These are phyloP conservation scores for Distichodus sexfasciatus DNA, from an alignment of 2,797 vertebrate genomes.

Conservation along the genomic window DNA sequence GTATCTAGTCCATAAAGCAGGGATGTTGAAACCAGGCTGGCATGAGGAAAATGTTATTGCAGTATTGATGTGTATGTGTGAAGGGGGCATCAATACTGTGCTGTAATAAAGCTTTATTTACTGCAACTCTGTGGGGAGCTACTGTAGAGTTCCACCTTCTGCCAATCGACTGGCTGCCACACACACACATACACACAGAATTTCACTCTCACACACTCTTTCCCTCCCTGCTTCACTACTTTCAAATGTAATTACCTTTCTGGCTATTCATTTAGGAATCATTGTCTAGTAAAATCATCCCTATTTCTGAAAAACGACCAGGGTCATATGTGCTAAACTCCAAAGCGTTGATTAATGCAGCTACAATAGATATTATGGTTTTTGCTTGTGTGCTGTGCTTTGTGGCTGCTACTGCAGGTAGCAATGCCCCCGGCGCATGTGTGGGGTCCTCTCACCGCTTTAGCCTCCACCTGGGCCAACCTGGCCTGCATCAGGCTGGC, in stretches of 20 bases:
- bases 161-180: constrained; percentile 74
- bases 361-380: constrained; percentile 17
- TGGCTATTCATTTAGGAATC: constrained; percentile 44
- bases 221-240: constrained; percentile 41
- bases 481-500: constrained; percentile 55
- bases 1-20: constrained; percentile 16
- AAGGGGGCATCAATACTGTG: constrained; percentile 67
- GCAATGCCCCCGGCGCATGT: constrained; percentile 52
- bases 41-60: constrained; percentile 72
- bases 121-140: constrained; percentile 71
- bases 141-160: constrained; percentile 69
- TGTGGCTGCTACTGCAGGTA: constrained; percentile 32
- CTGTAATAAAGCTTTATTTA: constrained; percentile 80
- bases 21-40: constrained; percentile 67
- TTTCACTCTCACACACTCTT: neutral
- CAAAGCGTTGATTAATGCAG: constrained; percentile 33
- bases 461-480: constrained; percentile 47
- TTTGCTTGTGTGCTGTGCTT: constrained; percentile 36
- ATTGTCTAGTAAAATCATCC: constrained; percentile 46
- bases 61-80: constrained; percentile 73
- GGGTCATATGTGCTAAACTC: constrained; percentile 39
- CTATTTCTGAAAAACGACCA: constrained; percentile 41
- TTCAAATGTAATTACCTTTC: constrained; percentile 64
- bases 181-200: constrained; percentile 67
- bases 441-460: constrained; percentile 67